Conservation (phyloP, 2,797 vertebrate species). For the Naso thynnoides region DNA sequence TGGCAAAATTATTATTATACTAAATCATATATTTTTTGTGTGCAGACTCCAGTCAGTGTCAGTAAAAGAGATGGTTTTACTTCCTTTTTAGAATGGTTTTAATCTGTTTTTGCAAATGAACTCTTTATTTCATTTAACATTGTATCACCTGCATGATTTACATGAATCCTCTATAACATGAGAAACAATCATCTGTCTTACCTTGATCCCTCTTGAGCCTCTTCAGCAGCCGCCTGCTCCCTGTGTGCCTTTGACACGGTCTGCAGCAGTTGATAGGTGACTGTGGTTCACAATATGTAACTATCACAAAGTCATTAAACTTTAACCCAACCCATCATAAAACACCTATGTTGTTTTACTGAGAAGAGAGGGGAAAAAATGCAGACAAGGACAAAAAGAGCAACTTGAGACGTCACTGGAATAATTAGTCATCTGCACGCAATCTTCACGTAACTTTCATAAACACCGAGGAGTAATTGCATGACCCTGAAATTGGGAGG, state of each 20-base stretch:
- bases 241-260: background rate
- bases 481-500: constrained; percentile 28
- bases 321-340: constrained; percentile 72
- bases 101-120: too few species aligned
- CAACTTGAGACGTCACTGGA: background rate
- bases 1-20: too few species aligned
- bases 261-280: constrained; percentile 30
- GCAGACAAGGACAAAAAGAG: background rate
- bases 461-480: constrained; percentile 14
- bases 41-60: too few species aligned
- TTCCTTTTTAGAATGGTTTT: too few species aligned
- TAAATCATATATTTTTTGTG: too few species aligned
- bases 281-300: constrained; percentile 47
- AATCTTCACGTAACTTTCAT: constrained; percentile 20
- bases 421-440: constrained; percentile 30
- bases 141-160: background rate
- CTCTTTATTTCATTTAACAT: too few species aligned
- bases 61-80: too few species aligned
- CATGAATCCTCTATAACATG: background rate
- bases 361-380: background rate
- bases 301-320: constrained; percentile 64
- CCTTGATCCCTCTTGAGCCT: constrained; percentile 40
- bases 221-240: constrained; percentile 28
- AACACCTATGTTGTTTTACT: constrained; percentile 23
- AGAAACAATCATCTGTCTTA: constrained; percentile 49